Percentiles rank a stretch among this genome's conserved stretches.
phyloP scores from a whole-genome alignment of 1,140 invertebrate species.

The Hycleus cichorii region DNA sequence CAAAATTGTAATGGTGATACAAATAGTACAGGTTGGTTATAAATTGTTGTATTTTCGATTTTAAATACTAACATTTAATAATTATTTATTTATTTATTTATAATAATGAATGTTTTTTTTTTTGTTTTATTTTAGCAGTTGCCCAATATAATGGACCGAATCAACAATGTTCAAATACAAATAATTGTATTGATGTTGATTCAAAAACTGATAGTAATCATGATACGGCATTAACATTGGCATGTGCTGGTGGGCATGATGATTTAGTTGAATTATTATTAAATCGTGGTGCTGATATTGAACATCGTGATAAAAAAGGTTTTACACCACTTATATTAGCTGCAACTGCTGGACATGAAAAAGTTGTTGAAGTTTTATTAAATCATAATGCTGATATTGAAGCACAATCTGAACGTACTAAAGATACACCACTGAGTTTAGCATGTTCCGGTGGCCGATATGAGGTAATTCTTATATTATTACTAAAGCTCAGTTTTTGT shows the following conservation, averaged over 20 bases:
- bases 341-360: constrained; percentile 94
- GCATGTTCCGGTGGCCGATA: constrained; percentile 96
- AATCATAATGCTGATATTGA: constrained; percentile 93
- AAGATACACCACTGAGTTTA: constrained; percentile 95
- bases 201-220: constrained; percentile 97
- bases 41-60: not conserved
- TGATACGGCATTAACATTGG: constrained; percentile 94
- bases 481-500: too few species aligned
- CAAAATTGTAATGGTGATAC: constrained; percentile 36
- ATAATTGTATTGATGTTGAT: constrained; percentile 76
- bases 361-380: constrained; percentile 87
- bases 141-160: constrained; percentile 34
- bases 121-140: constrained; percentile 25
- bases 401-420: constrained; percentile 96
- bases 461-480: constrained; percentile 46
- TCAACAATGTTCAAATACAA: constrained; percentile 11
- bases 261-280: constrained; percentile 90
- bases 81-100: not conserved
- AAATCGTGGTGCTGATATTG: constrained; percentile 85
- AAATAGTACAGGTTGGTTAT: constrained; percentile 32
- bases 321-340: constrained; percentile 97
- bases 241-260: constrained; percentile 94
- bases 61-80: not conserved
- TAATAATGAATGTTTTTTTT: not conserved
- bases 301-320: constrained; percentile 98